Conservation (phyloP, 1,140 invertebrate species). For the Drosophila arizonae region DNA sequence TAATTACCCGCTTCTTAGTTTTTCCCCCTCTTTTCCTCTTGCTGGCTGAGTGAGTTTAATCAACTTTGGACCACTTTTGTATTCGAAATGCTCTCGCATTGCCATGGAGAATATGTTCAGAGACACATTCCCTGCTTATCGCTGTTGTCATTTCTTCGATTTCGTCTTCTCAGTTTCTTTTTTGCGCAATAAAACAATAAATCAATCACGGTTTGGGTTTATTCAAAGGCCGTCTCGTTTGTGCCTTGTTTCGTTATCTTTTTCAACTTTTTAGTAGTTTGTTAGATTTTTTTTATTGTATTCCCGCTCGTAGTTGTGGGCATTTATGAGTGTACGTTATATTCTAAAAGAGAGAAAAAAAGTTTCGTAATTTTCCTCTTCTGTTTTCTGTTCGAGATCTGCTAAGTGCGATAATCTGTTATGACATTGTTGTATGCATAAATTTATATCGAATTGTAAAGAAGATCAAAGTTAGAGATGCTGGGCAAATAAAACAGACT, state of each 20-base stretch:
- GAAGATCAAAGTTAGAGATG: slow-evolving; percentile 59
- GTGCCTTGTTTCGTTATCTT: slow-evolving; percentile 57
- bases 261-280: slow-evolving; percentile 70
- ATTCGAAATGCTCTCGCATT: slow-evolving; percentile 34
- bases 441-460: slow-evolving; percentile 55
- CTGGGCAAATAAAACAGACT: slow-evolving; percentile 36
- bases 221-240: slow-evolving; percentile 21
- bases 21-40: background rate
- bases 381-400: slow-evolving; percentile 47
- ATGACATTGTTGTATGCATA: slow-evolving; percentile 59
- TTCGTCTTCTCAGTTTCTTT: slow-evolving; percentile 29
- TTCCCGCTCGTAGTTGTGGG: slow-evolving; percentile 12
- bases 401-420: slow-evolving; percentile 64
- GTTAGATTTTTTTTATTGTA: slow-evolving; percentile 55
- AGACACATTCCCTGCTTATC: slow-evolving; percentile 60
- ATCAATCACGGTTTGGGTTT: slow-evolving; percentile 69
- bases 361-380: slow-evolving; percentile 15
- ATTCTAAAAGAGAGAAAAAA: slow-evolving; percentile 21
- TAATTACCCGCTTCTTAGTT: slow-evolving; percentile 56
- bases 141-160: slow-evolving; percentile 57
- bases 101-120: slow-evolving; percentile 19
- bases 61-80: slow-evolving; percentile 20
- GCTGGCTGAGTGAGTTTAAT: slow-evolving; percentile 12
- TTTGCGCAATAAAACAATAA: slow-evolving; percentile 76
- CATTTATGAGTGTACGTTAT: slow-evolving; percentile 31